Conservation (phyloP, 2,888 invertebrate genomes). For the Leptogaster cylindrica region DNA sequence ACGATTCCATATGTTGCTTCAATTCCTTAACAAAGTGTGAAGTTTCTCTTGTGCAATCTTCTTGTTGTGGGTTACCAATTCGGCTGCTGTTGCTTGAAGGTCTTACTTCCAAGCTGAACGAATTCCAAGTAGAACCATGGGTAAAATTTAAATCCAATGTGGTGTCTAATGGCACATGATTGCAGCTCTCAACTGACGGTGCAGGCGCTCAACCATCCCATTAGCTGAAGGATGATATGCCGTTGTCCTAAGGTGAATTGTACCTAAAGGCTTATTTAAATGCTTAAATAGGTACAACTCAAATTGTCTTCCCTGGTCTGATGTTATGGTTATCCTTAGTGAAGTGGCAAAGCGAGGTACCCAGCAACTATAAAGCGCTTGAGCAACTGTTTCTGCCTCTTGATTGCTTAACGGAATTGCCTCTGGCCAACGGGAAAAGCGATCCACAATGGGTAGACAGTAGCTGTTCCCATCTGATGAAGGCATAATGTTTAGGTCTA, state of each 20-base stretch:
- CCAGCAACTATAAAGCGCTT: too few relatives aligned
- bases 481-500: conserved; percentile 4
- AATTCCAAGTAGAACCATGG: too few relatives aligned
- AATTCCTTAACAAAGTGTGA: too few relatives aligned
- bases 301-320: conserved; percentile 38
- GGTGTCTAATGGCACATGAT: not conserved
- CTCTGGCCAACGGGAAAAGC: conserved; percentile 24
- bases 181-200: conserved; percentile 56
- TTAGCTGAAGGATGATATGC: conserved; percentile 57
- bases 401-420: conserved; percentile 18
- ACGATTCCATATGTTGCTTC: too few relatives aligned
- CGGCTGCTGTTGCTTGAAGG: too few relatives aligned
- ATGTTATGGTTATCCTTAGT: not conserved
- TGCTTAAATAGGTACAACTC: conserved; percentile 19
- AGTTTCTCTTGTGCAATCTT: too few relatives aligned
- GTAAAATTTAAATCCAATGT: too few relatives aligned
- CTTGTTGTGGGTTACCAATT: too few relatives aligned
- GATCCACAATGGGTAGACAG: conserved; percentile 24
- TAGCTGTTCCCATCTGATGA: conserved; percentile 29
- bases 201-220: conserved; percentile 58
- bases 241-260: conserved; percentile 49
- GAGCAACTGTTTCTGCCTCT: conserved; percentile 39
- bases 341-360: conserved; percentile 37
- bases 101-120: too few relatives aligned
- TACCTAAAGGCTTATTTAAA: conserved; percentile 1